These are phyloP conservation scores for Acanthosepion lycidas DNA, from an alignment of 2,888 invertebrate species.

Conservation along the genomic window DNA sequence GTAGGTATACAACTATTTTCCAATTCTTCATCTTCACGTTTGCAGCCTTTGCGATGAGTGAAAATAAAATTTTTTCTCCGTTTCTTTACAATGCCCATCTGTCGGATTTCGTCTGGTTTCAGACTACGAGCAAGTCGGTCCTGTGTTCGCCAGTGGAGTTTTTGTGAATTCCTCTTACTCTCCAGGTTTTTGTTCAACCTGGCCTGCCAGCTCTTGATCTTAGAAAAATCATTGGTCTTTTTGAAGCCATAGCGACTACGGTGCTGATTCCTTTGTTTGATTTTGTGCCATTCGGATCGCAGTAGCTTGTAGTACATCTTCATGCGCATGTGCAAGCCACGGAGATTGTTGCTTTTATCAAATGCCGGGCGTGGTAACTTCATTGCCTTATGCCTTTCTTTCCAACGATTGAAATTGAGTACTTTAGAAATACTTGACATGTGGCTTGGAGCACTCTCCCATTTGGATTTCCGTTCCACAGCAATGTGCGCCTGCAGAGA, in stretches of 20 bases:
- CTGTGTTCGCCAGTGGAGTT: conserved; percentile 63
- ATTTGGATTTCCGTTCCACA: conserved; percentile 61
- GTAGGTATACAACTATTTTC: conserved; percentile 40
- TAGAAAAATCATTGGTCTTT: conserved; percentile 66
- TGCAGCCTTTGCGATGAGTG: conserved; percentile 53
- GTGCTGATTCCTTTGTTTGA: conserved; percentile 48
- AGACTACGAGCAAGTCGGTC: conserved; percentile 61
- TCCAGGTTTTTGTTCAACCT: conserved; percentile 50
- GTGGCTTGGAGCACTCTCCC: conserved; percentile 57
- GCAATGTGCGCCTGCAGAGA: conserved; percentile 64
- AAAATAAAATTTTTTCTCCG: conserved; percentile 57
- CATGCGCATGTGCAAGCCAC: conserved; percentile 66
- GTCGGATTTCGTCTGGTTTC: conserved; percentile 60
- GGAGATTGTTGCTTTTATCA: conserved; percentile 59
- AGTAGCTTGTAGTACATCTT: conserved; percentile 64
- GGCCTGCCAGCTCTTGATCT: conserved; percentile 70
- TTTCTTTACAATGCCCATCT: conserved; percentile 63
- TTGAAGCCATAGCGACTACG: conserved; percentile 46
- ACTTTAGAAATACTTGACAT: conserved; percentile 59
- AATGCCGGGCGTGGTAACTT: conserved; percentile 55
- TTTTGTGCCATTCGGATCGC: conserved; percentile 58
- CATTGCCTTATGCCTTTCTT: conserved; percentile 55
- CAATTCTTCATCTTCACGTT: conserved; percentile 43
- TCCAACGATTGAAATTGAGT: conserved; percentile 55
- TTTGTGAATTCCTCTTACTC: conserved; percentile 52